A percentile compares a stretch with the other conserved stretches of the same genome.
Evolutionary conservation across 2,113 vertebrate species (phyloP).

Genomic region (Chunga burmeisteri): DNA sequence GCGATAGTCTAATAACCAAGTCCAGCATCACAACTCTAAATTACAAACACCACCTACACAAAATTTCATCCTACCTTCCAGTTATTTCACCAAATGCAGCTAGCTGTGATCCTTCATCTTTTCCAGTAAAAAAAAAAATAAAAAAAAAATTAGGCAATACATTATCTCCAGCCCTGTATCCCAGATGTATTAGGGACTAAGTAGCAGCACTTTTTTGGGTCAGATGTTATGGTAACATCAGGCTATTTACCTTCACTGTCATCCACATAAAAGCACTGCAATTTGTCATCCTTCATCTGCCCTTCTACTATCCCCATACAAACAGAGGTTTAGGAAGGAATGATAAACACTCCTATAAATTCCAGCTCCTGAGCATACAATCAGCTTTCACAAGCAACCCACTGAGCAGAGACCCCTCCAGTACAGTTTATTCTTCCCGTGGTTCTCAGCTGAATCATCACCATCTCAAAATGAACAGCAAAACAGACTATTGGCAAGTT

Average conservation of each 20-base stretch:
- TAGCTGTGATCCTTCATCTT: not conserved
- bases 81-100: not conserved
- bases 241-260: not conserved
- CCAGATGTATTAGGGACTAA: not conserved
- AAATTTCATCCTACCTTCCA: not conserved
- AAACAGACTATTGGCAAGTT: not conserved
- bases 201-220: not conserved
- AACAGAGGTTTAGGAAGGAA: not conserved
- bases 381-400: not conserved
- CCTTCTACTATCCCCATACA: not conserved
- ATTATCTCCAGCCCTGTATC: not conserved
- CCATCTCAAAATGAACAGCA: not conserved
- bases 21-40: not conserved
- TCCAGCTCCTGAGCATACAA: not conserved
- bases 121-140: not conserved
- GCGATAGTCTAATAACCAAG: not conserved
- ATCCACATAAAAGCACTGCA: not conserved
- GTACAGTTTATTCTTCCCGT: not conserved
- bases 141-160: not conserved
- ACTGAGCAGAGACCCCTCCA: not conserved
- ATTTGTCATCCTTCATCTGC: not conserved
- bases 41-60: not conserved
- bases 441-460: slow-evolving; percentile 5
- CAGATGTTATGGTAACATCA: not conserved
- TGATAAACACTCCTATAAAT: not conserved